Base-by-base conservation (phyloP, 2,113 vertebrate genomes). In the Circaetus cinerascens region DNA sequence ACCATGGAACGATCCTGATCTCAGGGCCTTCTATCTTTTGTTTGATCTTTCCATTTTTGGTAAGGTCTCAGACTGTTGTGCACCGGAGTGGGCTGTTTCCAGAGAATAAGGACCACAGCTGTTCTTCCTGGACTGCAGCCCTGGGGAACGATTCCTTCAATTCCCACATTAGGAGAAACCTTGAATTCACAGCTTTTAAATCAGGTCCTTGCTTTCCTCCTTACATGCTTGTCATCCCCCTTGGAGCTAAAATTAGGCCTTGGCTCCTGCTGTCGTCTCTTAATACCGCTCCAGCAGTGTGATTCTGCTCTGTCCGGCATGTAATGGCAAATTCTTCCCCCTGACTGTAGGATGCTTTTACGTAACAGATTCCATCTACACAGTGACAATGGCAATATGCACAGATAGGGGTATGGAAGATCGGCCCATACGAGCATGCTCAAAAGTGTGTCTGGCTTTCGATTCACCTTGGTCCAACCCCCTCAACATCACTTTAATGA, bases 341-440 rank as follows among this genome's bases (percentile, higher is more conserved):
- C 14, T 10, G 27, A 13, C 21, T n/a, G 20, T 22, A 57, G 48
- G 56, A 50, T 2, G 7, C 43, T 79, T 77, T 55, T 36, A 26
- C 1, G 0, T 8, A 19, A 29, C 1, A 59, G 17, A 46, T 50
- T 41, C 62, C 34, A 8, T 1, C 19, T 25, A 19, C 0, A 0
- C 16, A 34, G 45, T 1, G 36, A 41, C 41, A 32, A 46, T 0
- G 1, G n/a, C 62, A 55, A 13, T 10, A 25, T 0, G 6, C 30
- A 14, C 23, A 11, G 32, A 53, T 2, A 5, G 1, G 2, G 23
- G n/a, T n/a, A 34, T 0, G 0, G n/a, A 53, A 10, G 21, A 23
- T 13, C 0, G 0, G 46, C 66, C n/a, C 38, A 19, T 5, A 18
- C 0, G 0, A 78, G 22, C 26, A 2, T 0, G 59, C 60, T 55